These are phyloP conservation scores for Nansenia antarctica DNA, from an alignment of 2,113 vertebrate species.

Conservation along the genomic window DNA sequence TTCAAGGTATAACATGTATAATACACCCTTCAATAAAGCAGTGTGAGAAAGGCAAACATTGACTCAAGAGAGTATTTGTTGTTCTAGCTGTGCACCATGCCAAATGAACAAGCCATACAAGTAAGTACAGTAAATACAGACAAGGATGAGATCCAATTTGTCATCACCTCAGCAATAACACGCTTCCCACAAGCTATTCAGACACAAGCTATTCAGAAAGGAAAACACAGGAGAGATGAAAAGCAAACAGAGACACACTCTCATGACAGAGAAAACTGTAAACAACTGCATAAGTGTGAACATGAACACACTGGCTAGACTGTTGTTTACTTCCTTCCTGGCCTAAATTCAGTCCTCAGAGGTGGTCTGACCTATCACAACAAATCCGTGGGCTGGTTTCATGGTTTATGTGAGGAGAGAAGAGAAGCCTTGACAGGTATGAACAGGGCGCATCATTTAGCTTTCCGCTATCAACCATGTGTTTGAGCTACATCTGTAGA, in stretches of 20 bases:
- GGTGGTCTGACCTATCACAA: slow-evolving; percentile 13
- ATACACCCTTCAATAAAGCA: slow-evolving; percentile 10
- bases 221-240: slow-evolving; percentile 13
- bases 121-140: slow-evolving; percentile 21
- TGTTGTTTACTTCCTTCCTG: background rate
- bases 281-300: slow-evolving; percentile 13
- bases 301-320: background rate
- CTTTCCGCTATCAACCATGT: slow-evolving; percentile 30
- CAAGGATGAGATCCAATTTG: slow-evolving; percentile 37
- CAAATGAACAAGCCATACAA: background rate
- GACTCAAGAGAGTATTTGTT: slow-evolving; percentile 1
- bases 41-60: slow-evolving; percentile 14
- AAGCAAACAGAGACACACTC: slow-evolving; percentile 26
- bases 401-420: slow-evolving; percentile 16
- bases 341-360: slow-evolving; percentile 24
- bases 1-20: slow-evolving; percentile 11
- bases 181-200: slow-evolving; percentile 23
- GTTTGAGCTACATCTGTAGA: slow-evolving; percentile 8
- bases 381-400: slow-evolving; percentile 13
- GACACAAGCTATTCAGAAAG: slow-evolving; percentile 28
- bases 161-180: slow-evolving; percentile 35
- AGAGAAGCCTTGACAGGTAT: slow-evolving; percentile 36
- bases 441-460: slow-evolving; percentile 30
- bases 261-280: slow-evolving; percentile 18
- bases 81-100: background rate